Conservation (phyloP, 1,140 invertebrate genomes). For the Drosophila subpulchrella region DNA sequence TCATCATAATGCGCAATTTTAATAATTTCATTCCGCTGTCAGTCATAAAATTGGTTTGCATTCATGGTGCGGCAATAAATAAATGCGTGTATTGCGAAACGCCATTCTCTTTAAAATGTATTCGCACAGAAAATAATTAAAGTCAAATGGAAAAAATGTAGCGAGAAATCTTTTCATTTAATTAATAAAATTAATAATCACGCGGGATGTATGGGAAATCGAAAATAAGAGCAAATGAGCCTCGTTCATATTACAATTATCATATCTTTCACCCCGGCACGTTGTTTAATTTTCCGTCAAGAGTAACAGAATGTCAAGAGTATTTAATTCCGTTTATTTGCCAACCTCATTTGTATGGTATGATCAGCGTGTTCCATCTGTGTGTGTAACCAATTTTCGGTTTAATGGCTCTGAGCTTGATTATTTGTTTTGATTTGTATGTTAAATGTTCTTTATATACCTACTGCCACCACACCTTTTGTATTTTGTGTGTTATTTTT, state of each 20-base stretch:
- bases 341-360: constrained; percentile 13
- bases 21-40: constrained; percentile 70
- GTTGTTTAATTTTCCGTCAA: constrained; percentile 9
- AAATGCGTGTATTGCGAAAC: constrained; percentile 29
- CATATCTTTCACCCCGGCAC: constrained; percentile 28
- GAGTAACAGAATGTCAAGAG: no score
- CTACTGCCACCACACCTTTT: constrained; percentile 25
- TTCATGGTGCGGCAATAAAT: constrained; percentile 40
- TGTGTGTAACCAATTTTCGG: constrained; percentile 47
- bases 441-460: constrained; percentile 43
- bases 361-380: constrained; percentile 16
- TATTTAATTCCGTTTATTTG: constrained; percentile 1
- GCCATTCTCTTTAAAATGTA: constrained; percentile 33
- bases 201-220: constrained; percentile 10
- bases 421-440: constrained; percentile 75
- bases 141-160: constrained; percentile 10
- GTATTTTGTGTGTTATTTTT: constrained; percentile 42
- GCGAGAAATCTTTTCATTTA: constrained; percentile 37
- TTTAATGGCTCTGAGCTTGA: constrained; percentile 58
- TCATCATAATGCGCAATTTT: constrained; percentile 69
- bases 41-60: constrained; percentile 59
- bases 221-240: constrained; percentile 8
- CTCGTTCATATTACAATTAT: constrained; percentile 24
- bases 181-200: constrained; percentile 51
- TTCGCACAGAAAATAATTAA: constrained; percentile 47